Percentiles rank a stretch among this genome's conserved stretches.
Evolutionary conservation across 2,888 invertebrate species (phyloP).

Genomic region (Baronia brevicornis): DNA sequence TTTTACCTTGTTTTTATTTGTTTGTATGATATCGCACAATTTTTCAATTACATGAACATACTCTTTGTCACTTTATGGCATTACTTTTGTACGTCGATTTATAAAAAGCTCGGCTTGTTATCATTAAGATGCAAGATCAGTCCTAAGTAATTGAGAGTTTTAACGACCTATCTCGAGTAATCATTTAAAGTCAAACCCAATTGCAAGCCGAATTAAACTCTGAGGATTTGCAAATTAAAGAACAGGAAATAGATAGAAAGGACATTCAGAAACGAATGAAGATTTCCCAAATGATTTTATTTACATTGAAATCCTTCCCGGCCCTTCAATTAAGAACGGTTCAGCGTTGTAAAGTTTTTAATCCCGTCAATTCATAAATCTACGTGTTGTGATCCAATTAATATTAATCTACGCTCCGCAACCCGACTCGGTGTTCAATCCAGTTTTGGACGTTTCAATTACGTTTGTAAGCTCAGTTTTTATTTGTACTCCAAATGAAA

Average conservation of each 20-base stretch:
- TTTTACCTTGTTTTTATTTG: too few relatives aligned
- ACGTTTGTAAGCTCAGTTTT: conserved; percentile 47
- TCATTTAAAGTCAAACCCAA: too few relatives aligned
- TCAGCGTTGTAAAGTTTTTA: conserved; percentile 30
- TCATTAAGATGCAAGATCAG: too few relatives aligned
- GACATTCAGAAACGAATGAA: conserved; percentile 13
- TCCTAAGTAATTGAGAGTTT: too few relatives aligned
- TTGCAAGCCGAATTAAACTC: conserved; percentile 5
- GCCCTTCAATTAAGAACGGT: conserved; percentile 37
- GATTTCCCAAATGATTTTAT: conserved; percentile 20
- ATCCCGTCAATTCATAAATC: conserved; percentile 49
- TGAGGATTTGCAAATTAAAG: conserved; percentile 5
- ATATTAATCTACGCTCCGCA: conserved; percentile 54
- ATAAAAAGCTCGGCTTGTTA: too few relatives aligned
- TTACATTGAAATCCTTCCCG: conserved; percentile 25
- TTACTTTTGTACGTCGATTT: too few relatives aligned
- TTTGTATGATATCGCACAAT: too few relatives aligned
- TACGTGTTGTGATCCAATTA: conserved; percentile 57
- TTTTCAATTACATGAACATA: too few relatives aligned
- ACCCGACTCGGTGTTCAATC: conserved; percentile 49
- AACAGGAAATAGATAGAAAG: conserved; percentile 8
- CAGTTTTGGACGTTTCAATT: conserved; percentile 54
- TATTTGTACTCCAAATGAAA: conserved; percentile 52
- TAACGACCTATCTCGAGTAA: too few relatives aligned
- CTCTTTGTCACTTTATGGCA: too few relatives aligned